phyloP scores from a whole-genome alignment of 2,113 vertebrate genomes.

The Burhinus oedicnemus region DNA sequence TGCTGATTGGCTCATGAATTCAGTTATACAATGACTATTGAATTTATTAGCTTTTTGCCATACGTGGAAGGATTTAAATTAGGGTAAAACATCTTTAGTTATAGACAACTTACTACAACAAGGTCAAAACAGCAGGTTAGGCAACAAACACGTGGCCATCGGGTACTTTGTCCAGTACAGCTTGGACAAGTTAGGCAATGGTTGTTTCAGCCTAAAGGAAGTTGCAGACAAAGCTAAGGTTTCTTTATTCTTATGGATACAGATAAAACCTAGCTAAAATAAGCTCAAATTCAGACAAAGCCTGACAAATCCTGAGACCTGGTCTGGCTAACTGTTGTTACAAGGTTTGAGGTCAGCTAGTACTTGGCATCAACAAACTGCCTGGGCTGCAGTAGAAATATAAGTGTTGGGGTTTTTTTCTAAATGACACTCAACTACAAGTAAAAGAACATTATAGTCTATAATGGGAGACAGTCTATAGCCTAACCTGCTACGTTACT shows the following conservation, averaged over 20 bases:
- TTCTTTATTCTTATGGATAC: not conserved
- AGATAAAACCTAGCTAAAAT: not conserved
- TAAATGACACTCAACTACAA: not conserved
- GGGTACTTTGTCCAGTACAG: not conserved
- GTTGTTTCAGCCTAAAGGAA: not conserved
- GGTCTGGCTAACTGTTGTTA: not conserved
- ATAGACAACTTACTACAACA: not conserved
- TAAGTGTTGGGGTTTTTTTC: not conserved
- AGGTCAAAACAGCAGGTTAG: not conserved
- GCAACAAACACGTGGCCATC: not conserved
- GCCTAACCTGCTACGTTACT: not conserved
- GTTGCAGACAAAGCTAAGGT: not conserved
- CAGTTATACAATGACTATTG: not conserved
- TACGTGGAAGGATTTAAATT: not conserved
- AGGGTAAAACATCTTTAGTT: not conserved
- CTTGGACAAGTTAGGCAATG: not conserved
- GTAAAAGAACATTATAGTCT: not conserved
- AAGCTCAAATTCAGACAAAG: not conserved
- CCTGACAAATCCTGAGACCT: not conserved
- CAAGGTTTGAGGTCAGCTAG: not conserved
- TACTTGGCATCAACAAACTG: not conserved
- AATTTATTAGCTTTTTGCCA: not conserved
- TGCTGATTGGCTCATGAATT: not conserved
- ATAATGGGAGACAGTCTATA: not conserved
- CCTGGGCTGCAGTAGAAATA: not conserved